Base-by-base conservation (phyloP, 2,113 vertebrate species). In the Mustela lutreola region DNA sequence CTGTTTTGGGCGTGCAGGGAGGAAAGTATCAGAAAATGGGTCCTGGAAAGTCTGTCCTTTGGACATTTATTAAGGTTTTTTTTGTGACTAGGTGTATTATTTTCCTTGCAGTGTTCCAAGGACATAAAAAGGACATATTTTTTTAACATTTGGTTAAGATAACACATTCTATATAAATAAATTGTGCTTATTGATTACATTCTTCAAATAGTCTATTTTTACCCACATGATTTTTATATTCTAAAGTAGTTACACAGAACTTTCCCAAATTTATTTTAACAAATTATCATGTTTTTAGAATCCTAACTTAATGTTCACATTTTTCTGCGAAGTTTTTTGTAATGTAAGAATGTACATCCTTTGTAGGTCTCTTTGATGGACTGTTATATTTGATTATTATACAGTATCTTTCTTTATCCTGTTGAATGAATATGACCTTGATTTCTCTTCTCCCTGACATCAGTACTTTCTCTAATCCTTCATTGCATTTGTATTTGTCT, bases 221-320 rank as follows among this genome's bases (percentile, higher is more conserved):
- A 45, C 18, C n/a, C 28, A 82, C 8, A 33, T 67, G n/a, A 21
- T 71, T 96, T 94, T 73, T 85, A 76, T 58, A 78, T 81, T 63
- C 21, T 53, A 84, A 85, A 84, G 82, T 48, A 94, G 65, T 65
- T 78, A 45, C 26, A 65, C 42, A 87, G 42, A 91, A 78, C 78
- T 28, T 79, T 93, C 42, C 28, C 71, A 78, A 62, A 70, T 65
- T 42, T 80, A 89, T 96, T 95, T 93, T 85, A 89, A 84, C 26
- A 95, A 67, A 71, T 58, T 36, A 58, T 12, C 31, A 3, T 58
- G 31, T 33, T 95, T 58, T 2, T 7, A 48, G 11, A n/a, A 7
- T 50, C 78, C 36, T 84, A 50, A 63, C 16, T 7, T 28, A 81
- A 33, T 22, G 33, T 60, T 94, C 75, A 36, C 33, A 82, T 89